Base-by-base conservation (phyloP, 2,797 vertebrate genomes). In the Danionella dracula region DNA sequence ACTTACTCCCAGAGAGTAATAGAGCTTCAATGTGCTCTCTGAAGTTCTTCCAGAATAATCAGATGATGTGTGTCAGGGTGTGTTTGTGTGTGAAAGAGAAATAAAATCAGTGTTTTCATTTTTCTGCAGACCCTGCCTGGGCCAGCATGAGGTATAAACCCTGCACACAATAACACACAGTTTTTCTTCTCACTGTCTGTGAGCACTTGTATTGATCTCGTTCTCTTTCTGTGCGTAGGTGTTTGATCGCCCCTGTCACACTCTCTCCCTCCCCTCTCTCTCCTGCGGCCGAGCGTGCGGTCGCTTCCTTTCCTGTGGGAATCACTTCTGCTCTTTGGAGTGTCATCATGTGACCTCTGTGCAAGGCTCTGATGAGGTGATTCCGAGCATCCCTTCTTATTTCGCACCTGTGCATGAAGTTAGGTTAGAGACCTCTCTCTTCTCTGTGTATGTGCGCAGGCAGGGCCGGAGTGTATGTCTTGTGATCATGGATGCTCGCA, bases 111-210 rank as follows among this genome's bases (percentile, higher is more conserved):
- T 27, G 23, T 54, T 10, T 67, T 61, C 73, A 70, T 71, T 81
- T 83, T 78, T 70, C 62, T 21, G 27, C 82, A 93, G 92, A 81
- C 83, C 87, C 46, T 93, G 92, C 80, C 83, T 91, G 77, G 92
- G 92, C 41, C 86, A 90, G 66, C 92, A 93, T 66, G 92, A 93
- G 91, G 92, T 93, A 60, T 87, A 87, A 83, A 45, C 12, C 67
- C 69, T 27, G 27, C 23, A 37, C 42, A 21, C 23, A 41, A 41
- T 19, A 48, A 40, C 65, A 45, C 54, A 38, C 63, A 46, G n/a
- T n/a, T n/a, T n/a, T n/a, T n/a, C n/a, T n/a, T n/a, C 35, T 8
- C 37, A 49, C 40, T 5, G 58, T 63, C 40, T 32, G 40, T 15
- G 5, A 16, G 9, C 15, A 4, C 17, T 2, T 23, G 44, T 44